Base-by-base conservation (phyloP, 2,888 invertebrate species). In the Ferdinandea cuprea region DNA sequence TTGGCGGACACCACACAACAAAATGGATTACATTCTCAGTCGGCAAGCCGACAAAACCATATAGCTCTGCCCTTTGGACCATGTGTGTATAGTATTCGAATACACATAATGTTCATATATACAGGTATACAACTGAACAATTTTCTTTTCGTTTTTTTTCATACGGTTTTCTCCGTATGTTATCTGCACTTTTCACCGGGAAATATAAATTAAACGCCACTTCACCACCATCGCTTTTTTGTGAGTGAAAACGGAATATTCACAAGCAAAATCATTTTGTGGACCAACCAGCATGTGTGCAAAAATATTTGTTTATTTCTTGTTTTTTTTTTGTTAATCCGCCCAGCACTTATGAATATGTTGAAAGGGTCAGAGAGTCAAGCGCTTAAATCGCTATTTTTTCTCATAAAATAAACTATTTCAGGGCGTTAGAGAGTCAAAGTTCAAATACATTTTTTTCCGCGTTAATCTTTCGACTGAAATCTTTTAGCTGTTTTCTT, bases 181-280 rank as follows among this genome's bases (percentile, higher is more conserved):
- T 65, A 52, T 78, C 44, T 71, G 56, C 25, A 72, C 65, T 58
- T 58, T 65, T 50, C 52, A 56, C 77, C 77, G 77, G 71, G 50
- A 71, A 72, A 72, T 72, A 78, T 65, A 78, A 72, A 72, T 78
- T 78, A 72, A 78, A 78, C 65, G 78, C 40, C 72, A 65, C 50
- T 59, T 63, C 56, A 65, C 40, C 77, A 58, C 63, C 42, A 71
- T 13, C 58, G 56, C 19, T 65, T 72, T n/a, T 65, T 65, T 63
- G 32, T 58, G 61, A 61, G 21, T 48, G 21, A 15, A 69, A 61
- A 69, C 7, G 3, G 1, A 46, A 13, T 13, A 52, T 17, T 19
- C 8, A 17, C 28, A 13, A 15, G 13, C n/a, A 13, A 30, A 35
- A 32, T 54, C 17, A 4, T 59, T 54, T 59, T 61, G 15, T 46